These are phyloP conservation scores for Saimiri boliviensis DNA, from an alignment of 2,113 vertebrate species.

Conservation along the genomic window DNA sequence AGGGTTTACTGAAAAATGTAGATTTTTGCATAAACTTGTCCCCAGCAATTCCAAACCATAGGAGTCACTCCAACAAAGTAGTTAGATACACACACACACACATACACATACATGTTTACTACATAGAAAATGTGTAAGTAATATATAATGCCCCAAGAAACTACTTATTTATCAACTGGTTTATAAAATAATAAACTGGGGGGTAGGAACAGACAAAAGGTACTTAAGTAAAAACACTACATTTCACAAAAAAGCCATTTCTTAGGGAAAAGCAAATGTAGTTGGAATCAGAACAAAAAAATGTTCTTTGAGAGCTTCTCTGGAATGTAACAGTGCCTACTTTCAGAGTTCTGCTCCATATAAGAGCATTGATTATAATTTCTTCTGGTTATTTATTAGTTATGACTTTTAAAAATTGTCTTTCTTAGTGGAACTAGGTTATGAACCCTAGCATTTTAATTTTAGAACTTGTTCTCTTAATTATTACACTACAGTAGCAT, in stretches of 20 bases:
- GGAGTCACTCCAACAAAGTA: too few relatives aligned
- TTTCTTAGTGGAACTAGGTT: neutral
- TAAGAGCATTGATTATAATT: neutral
- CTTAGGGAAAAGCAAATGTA: slow-evolving; percentile 18
- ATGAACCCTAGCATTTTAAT: neutral
- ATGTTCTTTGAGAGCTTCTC: neutral
- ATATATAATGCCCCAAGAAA: too few relatives aligned
- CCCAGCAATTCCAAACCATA: too few relatives aligned
- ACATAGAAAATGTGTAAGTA: too few relatives aligned
- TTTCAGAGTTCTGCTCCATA: neutral
- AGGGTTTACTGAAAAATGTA: too few relatives aligned
- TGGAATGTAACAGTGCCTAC: neutral
- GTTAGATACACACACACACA: too few relatives aligned
- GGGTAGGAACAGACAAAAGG: too few relatives aligned
- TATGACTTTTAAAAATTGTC: neutral
- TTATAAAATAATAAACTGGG: too few relatives aligned
- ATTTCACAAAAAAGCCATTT: neutral
- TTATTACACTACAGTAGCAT: neutral
- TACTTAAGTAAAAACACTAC: too few relatives aligned
- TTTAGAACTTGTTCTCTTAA: neutral
- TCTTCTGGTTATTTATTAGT: neutral
- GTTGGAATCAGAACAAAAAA: neutral
- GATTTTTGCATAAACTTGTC: too few relatives aligned
- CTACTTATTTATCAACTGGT: too few relatives aligned
- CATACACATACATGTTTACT: too few relatives aligned